phyloP scores from a whole-genome alignment of 2,888 invertebrate genomes.

The Pachymerium ferrugineum region DNA sequence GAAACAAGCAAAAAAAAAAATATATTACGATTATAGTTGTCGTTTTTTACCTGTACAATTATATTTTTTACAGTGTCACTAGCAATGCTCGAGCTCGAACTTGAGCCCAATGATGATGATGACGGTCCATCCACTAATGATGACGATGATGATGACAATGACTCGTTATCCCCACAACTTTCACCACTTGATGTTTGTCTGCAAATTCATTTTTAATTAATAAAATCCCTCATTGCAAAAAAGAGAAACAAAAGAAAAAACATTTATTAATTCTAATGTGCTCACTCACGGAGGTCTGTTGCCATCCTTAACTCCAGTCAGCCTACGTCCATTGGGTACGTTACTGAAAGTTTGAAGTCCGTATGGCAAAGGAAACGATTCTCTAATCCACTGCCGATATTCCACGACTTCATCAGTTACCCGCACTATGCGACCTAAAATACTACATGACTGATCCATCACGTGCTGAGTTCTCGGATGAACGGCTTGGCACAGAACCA shows the following conservation, averaged over 20 bases:
- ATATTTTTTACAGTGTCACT: constrained; percentile 30
- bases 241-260: not conserved
- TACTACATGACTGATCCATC: constrained; percentile 50
- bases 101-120: constrained; percentile 32
- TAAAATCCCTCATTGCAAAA: not conserved
- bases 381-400: constrained; percentile 63
- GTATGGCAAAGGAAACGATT: constrained; percentile 50
- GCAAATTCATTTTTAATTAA: not conserved
- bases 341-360: too few species aligned
- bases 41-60: not conserved
- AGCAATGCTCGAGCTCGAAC: constrained; percentile 31
- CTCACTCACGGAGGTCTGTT: not conserved
- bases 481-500: constrained; percentile 41
- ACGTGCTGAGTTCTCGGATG: constrained; percentile 39
- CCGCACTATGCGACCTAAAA: constrained; percentile 83
- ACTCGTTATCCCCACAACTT: constrained; percentile 31
- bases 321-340: constrained; percentile 9
- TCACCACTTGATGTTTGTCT: constrained; percentile 29
- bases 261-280: too few species aligned
- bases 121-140: constrained; percentile 34
- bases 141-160: constrained; percentile 30
- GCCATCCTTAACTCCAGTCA: not conserved
- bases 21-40: not conserved
- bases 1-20: not conserved
- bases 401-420: constrained; percentile 87